These are phyloP conservation scores for Diadema setosum DNA, from an alignment of 35 echinoderm and acorn worm genomes.

Conservation along the genomic window DNA sequence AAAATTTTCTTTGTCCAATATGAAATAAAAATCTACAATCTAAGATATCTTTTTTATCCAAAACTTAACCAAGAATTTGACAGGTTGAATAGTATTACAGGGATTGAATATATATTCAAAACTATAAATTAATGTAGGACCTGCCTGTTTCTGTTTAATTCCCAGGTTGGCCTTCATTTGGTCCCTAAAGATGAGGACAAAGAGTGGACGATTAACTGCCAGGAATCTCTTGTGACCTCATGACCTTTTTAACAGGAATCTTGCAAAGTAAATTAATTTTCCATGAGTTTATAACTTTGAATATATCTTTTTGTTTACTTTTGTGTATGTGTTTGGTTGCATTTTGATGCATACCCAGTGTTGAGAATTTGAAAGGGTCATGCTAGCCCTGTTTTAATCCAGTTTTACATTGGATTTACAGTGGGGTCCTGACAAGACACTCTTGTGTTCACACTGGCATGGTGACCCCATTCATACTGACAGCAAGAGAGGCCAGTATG, in stretches of 20 bases:
- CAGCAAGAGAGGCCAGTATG: too few species aligned
- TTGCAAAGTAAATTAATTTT: not conserved
- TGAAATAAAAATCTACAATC: too few species aligned
- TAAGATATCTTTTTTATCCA: too few species aligned
- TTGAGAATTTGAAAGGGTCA: not conserved
- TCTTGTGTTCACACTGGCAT: too few species aligned
- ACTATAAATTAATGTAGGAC: too few species aligned
- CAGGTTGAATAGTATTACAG: too few species aligned
- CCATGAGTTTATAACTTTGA: not conserved
- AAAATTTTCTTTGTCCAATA: too few species aligned
- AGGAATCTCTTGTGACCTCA: slow-evolving; percentile 22
- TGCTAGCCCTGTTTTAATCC: not conserved
- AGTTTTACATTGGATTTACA: too few species aligned
- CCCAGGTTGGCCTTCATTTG: slow-evolving; percentile 64
- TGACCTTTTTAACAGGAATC: not conserved
- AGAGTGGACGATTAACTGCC: slow-evolving; percentile 60
- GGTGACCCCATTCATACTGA: too few species aligned
- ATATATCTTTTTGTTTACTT: not conserved
- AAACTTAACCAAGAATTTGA: too few species aligned
- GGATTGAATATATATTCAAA: too few species aligned
- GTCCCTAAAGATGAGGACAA: slow-evolving; percentile 64
- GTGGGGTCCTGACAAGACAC: too few species aligned
- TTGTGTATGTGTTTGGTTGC: not conserved
- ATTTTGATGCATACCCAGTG: not conserved
- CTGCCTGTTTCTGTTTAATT: not conserved